A percentile compares a stretch with the other conserved stretches of the same genome.
phyloP scores from a whole-genome alignment of 2,888 invertebrate species.

The Cataglyphis cursor region DNA sequence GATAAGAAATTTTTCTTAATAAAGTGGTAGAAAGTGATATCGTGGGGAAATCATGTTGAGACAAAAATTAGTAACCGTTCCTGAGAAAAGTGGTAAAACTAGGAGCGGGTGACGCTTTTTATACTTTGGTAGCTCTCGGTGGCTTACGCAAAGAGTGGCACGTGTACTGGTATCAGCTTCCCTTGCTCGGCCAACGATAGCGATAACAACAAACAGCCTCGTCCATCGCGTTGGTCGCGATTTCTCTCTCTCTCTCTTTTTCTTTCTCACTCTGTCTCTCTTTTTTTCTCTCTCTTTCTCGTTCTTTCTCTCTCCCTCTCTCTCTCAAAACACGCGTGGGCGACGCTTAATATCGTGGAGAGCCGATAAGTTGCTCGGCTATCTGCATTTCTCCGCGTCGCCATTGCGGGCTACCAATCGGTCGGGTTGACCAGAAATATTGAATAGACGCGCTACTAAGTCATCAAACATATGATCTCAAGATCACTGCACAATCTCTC shows the following conservation, averaged over 20 bases:
- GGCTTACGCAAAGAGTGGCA: slow-evolving; percentile 30
- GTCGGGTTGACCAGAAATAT: slow-evolving; percentile 65
- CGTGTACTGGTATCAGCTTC: slow-evolving; percentile 78
- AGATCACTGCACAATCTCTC: background rate
- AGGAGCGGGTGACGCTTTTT: background rate
- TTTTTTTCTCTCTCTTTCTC: slow-evolving; percentile 4
- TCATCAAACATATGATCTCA: slow-evolving; percentile 39
- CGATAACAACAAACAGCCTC: slow-evolving; percentile 81
- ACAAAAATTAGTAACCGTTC: background rate
- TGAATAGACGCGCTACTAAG: slow-evolving; percentile 67
- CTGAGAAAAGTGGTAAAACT: slow-evolving; percentile 10
- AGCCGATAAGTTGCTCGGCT: slow-evolving; percentile 79
- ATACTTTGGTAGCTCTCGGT: slow-evolving; percentile 3
- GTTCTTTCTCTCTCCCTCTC: background rate
- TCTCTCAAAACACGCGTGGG: slow-evolving; percentile 76
- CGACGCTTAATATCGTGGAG: slow-evolving; percentile 82
- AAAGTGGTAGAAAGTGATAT: background rate
- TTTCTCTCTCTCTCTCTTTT: slow-evolving; percentile 61
- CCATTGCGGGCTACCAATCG: slow-evolving; percentile 74
- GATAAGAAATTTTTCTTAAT: background rate
- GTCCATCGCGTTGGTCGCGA: slow-evolving; percentile 64
- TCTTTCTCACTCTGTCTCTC: slow-evolving; percentile 55
- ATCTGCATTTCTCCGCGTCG: slow-evolving; percentile 82
- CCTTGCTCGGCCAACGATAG: slow-evolving; percentile 80
- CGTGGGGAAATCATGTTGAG: background rate